Evolutionary conservation across 2,113 vertebrate genomes (phyloP).

Genomic region (Cricetomys ansorgei): DNA sequence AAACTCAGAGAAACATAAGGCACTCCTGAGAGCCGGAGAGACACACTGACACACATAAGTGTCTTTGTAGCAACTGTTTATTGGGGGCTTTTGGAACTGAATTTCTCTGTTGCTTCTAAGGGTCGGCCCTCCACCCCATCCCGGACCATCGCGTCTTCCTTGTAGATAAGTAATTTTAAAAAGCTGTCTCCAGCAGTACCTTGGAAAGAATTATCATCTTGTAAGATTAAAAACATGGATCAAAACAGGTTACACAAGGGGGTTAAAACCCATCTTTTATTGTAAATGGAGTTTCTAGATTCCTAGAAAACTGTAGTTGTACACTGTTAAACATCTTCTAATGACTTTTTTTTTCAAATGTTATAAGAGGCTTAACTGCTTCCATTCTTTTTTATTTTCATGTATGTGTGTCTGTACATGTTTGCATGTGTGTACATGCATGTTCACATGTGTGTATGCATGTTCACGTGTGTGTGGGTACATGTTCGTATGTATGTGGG

Average conservation of each 20-base stretch:
- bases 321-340: not conserved
- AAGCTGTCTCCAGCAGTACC: not conserved
- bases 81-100: not conserved
- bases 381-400: not conserved
- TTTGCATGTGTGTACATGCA: not conserved
- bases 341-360: not conserved
- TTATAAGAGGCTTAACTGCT: not conserved
- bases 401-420: not conserved
- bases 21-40: not conserved
- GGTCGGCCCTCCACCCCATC: not conserved
- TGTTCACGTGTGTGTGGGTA: not conserved
- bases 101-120: not conserved
- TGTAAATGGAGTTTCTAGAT: not conserved
- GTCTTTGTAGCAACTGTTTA: not conserved
- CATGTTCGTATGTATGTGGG: not conserved
- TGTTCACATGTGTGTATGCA: not conserved
- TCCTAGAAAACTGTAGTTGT: not conserved
- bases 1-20: too few relatives aligned
- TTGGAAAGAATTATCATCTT: not conserved
- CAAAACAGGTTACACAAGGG: not conserved
- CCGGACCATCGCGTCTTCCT: not conserved
- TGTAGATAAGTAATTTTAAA: not conserved
- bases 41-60: not conserved
- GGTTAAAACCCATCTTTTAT: not conserved
- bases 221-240: not conserved